Evolutionary conservation across 2,888 invertebrate genomes (phyloP), one percentile per base, ranked within the genome.

Genomic region (Trimorus sp.): DNA sequence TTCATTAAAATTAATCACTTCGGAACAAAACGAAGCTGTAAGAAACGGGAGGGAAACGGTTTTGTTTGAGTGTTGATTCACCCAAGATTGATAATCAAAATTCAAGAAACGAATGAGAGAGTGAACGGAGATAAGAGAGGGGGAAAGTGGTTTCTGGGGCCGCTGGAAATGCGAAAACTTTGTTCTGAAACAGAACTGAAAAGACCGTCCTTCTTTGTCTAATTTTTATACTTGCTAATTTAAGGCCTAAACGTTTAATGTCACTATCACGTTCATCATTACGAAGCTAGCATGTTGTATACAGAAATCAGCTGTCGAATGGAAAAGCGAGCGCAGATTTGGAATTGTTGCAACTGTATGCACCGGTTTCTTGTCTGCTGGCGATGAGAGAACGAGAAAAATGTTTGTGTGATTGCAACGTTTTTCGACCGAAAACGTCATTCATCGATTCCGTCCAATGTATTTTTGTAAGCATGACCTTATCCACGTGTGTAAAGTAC

Each of bases 401-500:
- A 26, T 26, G 26, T 26, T 1, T 26, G 12, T 65, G 62, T 65
- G 58, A 78, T 63, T 51, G 70, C 51, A 69, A 62, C 56, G 58
- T 48, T 77, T 70, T 63, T 48, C 51, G 68, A 15, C 37, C 84
- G 84, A 82, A 14, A 54, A 16, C 26, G 48, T 70, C 70, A 77
- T 71, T 71, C 83, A 80, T 85, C 83, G 74, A 84, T 85, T 89
- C 89, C 89, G 89, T 90, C 90, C 90, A 89, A 85, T 85, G 87
- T 89, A 89, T 88, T 88, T 89, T 89, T 89, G 78, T 89, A 88
- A 87, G 15, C 14, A 51, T 7, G 15, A 51, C 7, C 15, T 51
- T 7, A 51, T 14, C 26, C 26, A 26, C 26, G 26, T 26, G 26
- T 51, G 49, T n/a, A 51, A n/a, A 9, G 45, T 45, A 51, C 7